Conservation (phyloP, 2,888 invertebrate species). For the Bedellia somnulentella region DNA sequence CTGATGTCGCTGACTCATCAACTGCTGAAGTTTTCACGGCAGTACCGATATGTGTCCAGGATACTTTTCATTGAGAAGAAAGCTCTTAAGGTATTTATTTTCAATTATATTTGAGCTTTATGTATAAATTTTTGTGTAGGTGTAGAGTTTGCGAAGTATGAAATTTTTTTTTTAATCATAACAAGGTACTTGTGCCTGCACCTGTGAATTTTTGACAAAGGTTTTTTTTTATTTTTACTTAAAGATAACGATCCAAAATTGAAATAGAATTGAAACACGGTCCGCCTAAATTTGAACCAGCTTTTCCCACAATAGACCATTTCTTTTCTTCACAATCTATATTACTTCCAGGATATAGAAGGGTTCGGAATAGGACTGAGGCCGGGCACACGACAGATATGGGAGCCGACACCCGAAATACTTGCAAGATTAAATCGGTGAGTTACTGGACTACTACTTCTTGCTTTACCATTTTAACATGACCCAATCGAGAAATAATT, state of each 20-base stretch:
- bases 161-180: not conserved
- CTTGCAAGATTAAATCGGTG: slow-evolving; percentile 23
- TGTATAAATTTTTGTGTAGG: not conserved
- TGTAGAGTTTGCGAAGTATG: not conserved
- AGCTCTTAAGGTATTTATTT: slow-evolving; percentile 70
- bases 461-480: too few relatives aligned
- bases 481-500: too few relatives aligned
- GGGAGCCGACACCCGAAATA: slow-evolving; percentile 47
- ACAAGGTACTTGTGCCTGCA: too few relatives aligned
- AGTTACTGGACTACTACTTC: slow-evolving; percentile 18
- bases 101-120: too few relatives aligned
- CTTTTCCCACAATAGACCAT: too few relatives aligned
- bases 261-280: too few relatives aligned
- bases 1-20: slow-evolving; percentile 81
- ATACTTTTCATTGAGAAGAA: slow-evolving; percentile 89
- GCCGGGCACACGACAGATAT: slow-evolving; percentile 68
- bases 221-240: too few relatives aligned
- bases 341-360: slow-evolving; percentile 65
- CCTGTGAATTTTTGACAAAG: too few relatives aligned
- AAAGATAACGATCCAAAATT: too few relatives aligned
- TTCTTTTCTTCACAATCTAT: too few relatives aligned
- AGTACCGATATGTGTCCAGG: slow-evolving; percentile 92
- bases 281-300: too few relatives aligned
- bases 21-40: slow-evolving; percentile 85
- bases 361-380: slow-evolving; percentile 69